Percentiles rank a stretch among this genome's conserved stretches.
phyloP scores from a whole-genome alignment of 2,113 vertebrate genomes.

The Acrocephalus arundinaceus region DNA sequence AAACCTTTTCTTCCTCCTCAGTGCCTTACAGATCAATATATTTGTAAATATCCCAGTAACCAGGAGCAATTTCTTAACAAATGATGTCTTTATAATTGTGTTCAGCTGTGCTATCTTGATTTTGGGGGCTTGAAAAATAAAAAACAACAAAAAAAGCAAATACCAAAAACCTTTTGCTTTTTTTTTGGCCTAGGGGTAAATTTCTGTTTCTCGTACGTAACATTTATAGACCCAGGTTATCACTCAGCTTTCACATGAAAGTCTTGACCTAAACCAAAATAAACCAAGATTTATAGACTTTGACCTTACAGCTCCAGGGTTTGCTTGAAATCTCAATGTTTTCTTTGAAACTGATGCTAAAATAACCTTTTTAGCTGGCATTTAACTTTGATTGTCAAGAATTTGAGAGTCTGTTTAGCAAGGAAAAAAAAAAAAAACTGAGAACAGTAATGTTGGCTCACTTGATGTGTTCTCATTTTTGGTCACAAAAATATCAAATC shows the following conservation, averaged over 20 bases:
- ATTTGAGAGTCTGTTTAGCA: not conserved
- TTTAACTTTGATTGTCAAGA: not conserved
- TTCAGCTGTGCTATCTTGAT: not conserved
- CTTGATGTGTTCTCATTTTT: not conserved
- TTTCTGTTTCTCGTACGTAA: no score
- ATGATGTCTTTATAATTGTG: not conserved
- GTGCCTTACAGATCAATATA: not conserved
- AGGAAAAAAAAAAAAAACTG: not conserved
- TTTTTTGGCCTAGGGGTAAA: no score
- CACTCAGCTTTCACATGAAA: not conserved
- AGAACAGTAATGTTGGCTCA: not conserved
- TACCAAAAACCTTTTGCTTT: no score
- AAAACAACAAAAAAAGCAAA: no score
- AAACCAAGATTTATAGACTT: not conserved
- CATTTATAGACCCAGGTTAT: no score
- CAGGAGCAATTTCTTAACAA: not conserved
- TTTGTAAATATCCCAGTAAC: not conserved
- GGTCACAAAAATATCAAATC: not conserved
- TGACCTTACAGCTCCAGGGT: not conserved
- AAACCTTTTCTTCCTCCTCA: not conserved
- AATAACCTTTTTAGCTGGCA: slow-evolving; percentile 15
- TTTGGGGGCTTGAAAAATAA: not conserved
- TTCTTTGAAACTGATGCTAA: not conserved
- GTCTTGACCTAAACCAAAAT: not conserved
- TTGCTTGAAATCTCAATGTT: not conserved